phyloP scores from a whole-genome alignment of 2,797 vertebrate genomes.

The Gymnopithys bicolor region DNA sequence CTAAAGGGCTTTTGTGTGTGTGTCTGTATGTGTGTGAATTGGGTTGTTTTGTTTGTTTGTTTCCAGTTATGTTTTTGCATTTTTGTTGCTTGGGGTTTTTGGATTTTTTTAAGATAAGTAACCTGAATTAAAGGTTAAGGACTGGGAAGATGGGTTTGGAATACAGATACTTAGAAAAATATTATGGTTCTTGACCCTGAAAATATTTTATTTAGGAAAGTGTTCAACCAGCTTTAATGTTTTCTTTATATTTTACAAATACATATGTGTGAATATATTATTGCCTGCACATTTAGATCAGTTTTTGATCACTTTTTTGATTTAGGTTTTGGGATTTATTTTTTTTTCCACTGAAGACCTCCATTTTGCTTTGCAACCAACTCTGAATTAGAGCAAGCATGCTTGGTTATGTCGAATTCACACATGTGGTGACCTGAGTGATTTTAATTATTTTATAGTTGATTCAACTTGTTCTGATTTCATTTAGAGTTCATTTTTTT shows the following conservation, averaged over 20 bases:
- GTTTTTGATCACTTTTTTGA: accelerated
- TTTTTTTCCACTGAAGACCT: background rate
- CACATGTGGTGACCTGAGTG: background rate
- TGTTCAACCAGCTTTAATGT: background rate
- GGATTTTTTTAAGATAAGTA: background rate
- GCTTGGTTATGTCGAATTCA: background rate
- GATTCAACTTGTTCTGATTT: background rate
- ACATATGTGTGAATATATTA: background rate
- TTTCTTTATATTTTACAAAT: background rate
- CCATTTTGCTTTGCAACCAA: background rate
- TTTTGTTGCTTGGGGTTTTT: background rate
- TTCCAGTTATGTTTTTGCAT: too few relatives aligned
- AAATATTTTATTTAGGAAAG: background rate
- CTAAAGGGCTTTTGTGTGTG: background rate
- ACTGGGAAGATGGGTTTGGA: background rate
- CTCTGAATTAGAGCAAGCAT: background rate
- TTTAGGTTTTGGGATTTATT: background rate
- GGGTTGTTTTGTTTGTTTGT: background rate
- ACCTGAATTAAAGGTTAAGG: background rate
- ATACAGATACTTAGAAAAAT: background rate
- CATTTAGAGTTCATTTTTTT: background rate
- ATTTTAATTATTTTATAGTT: background rate
- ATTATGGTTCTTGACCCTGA: background rate
- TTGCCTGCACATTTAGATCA: background rate
- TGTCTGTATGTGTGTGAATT: background rate